Base-by-base conservation (phyloP, 2,797 vertebrate species). In the Tapirus indicus region DNA sequence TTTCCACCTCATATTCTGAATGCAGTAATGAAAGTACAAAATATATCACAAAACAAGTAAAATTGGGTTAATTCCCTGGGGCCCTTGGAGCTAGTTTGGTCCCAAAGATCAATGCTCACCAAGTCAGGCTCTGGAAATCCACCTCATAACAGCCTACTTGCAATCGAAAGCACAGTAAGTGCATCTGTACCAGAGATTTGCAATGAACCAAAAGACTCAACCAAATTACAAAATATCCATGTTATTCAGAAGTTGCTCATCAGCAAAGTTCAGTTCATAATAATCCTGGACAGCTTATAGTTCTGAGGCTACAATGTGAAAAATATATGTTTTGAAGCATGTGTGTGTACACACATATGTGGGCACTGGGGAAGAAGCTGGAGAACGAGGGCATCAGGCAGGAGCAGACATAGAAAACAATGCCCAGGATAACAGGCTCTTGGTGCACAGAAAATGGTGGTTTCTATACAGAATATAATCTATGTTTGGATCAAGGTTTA, bases 1-100 rank as follows among this genome's bases (percentile, higher is more conserved):
- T 88, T 95, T 93, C 84, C 1, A 92, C 27, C 9, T 92, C 72
- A 86, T 27, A 85, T 82, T 88, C 58, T 92, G n/a, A 96, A 80
- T 68, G 23, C 12, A 88, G 7, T 52, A 35, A 94, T 68, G 6
- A 71, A 91, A 83, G 41, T 87, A 75, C 16, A 94, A 83, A 84
- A 88, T 38, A 85, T 25, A 75, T 52, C 49, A 58, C 29, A 88
- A 38, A 62, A 92, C 41, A 80, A 88, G 52, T 58, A 79, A 85
- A 97, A 97, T 0, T 68, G 54, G 9, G 44, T 90, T 94, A 77
- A 95, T 82, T 78, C 25, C 52, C 52, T 58, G 27, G 58, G 44
- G 89, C 3, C 25, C 49, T 12, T 44, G 11, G 41, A 32, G 35
- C 18, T 88, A n/a, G 12, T 72, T n/a, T 90, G 44, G 17, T 72